Evolutionary conservation across 2,888 invertebrate genomes (phyloP), one percentile per base, ranked within the genome.

Genomic region (Drosophila mimica): DNA sequence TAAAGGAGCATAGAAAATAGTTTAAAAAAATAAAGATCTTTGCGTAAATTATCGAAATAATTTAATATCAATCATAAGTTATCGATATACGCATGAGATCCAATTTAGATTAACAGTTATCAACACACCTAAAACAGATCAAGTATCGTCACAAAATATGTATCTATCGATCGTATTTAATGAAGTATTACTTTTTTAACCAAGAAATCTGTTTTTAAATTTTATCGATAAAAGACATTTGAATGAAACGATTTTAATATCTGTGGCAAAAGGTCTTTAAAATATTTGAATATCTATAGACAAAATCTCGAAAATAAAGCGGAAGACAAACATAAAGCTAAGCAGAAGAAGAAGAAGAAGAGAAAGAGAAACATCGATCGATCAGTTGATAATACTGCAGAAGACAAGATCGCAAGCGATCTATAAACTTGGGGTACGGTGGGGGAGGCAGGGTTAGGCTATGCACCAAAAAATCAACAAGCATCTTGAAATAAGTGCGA

Each of bases 251-350:
- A 13, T 8, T 25, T 25, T 2, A 25, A 15, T 20, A 8, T 8
- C 46, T 7, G 38, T 17, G 17, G 38, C 38, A 38, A 17, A 38
- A 17, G 15, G 15, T 17, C 4, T 13, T 34, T 13, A 11, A 40
- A n/a, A n/a, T n/a, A n/a, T 40, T n/a, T 40, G 0, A n/a, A 3
- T 5, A 46, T 17, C 17, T 17, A 4, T 7, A 4, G 0, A 5
- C 11, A 40, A 25, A 46, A 15, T 8, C 0, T 20, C 25, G 25
- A 7, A 2, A 20, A 11, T 2, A 11, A n/a, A n/a, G 25, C 25
- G 2, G 25, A 25, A 25, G 25, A 25, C 25, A 25, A n/a, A 40
- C 5, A 20, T 13, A 7, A 43, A 6, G n/a, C n/a, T n/a, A n/a
- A n/a, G n/a, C n/a, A 36, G 15, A 36, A 2, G 15, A 36, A 7